Conservation (phyloP, 2,113 vertebrate species). For the Calyptommatus sinebrachiatus region DNA sequence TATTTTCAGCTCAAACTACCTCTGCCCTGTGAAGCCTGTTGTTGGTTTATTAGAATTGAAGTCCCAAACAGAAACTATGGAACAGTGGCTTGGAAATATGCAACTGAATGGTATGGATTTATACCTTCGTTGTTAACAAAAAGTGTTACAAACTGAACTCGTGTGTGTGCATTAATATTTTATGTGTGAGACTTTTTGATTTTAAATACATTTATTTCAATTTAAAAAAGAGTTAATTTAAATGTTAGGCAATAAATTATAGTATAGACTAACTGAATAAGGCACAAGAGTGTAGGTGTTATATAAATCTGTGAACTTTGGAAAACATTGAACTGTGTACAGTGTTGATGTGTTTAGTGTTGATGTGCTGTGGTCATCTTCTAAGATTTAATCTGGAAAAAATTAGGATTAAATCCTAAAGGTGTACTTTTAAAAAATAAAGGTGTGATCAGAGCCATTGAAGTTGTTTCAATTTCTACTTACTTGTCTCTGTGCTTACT, state of each 20-base stretch:
- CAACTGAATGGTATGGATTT: constrained; percentile 60
- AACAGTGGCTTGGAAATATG: constrained; percentile 84
- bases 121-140: background rate
- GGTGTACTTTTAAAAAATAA: too few species aligned
- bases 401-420: too few species aligned
- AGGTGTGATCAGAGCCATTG: background rate
- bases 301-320: too few species aligned
- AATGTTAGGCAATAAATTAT: too few species aligned
- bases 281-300: too few species aligned
- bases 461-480: background rate
- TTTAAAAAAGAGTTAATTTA: too few species aligned
- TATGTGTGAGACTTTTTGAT: background rate
- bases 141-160: background rate
- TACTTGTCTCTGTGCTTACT: background rate
- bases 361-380: too few species aligned
- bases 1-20: constrained; percentile 76
- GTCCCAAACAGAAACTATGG: constrained; percentile 76
- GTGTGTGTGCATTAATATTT: background rate
- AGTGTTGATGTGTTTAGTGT: background rate
- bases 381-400: too few species aligned
- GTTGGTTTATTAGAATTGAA: constrained; percentile 74
- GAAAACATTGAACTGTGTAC: background rate
- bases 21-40: constrained; percentile 69
- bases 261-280: too few species aligned
- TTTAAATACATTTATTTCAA: too few species aligned